phyloP scores from a whole-genome alignment of 2,113 vertebrate species.

The Hystrix brachyura region DNA sequence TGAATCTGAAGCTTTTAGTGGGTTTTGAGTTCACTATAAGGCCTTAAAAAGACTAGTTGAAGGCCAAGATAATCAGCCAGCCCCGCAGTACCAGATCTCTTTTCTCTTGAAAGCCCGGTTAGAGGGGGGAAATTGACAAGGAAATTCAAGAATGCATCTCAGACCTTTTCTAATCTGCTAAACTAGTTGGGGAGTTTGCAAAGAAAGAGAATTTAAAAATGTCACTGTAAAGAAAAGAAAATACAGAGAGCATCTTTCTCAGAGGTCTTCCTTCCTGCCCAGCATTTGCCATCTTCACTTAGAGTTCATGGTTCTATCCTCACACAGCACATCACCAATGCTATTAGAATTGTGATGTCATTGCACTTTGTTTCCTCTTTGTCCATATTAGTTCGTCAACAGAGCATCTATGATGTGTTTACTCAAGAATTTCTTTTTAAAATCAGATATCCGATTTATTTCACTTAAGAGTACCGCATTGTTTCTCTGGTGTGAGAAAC shows the following conservation, averaged over 20 bases:
- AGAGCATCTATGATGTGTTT: background rate
- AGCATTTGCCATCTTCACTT: background rate
- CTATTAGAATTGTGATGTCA: background rate
- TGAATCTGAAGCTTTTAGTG: background rate
- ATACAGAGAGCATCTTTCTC: background rate
- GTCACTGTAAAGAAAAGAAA: background rate
- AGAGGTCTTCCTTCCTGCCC: background rate
- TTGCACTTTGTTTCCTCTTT: background rate
- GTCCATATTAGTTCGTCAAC: background rate
- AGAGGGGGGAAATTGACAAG: background rate
- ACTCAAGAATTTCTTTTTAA: slow-evolving; percentile 4
- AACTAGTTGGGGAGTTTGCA: background rate
- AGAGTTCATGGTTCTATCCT: background rate
- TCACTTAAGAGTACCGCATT: too few species aligned
- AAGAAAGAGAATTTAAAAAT: background rate
- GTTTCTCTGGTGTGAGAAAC: too few species aligned
- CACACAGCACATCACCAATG: rapidly evolving
- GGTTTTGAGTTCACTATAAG: background rate
- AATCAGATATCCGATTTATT: background rate
- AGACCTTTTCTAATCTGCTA: background rate
- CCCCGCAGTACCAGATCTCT: background rate
- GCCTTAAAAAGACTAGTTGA: background rate
- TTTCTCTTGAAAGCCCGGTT: background rate
- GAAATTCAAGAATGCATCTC: background rate
- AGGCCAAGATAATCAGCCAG: background rate